phyloP scores from a whole-genome alignment of 2,113 vertebrate genomes.

The Daphoenositta chrysoptera region DNA sequence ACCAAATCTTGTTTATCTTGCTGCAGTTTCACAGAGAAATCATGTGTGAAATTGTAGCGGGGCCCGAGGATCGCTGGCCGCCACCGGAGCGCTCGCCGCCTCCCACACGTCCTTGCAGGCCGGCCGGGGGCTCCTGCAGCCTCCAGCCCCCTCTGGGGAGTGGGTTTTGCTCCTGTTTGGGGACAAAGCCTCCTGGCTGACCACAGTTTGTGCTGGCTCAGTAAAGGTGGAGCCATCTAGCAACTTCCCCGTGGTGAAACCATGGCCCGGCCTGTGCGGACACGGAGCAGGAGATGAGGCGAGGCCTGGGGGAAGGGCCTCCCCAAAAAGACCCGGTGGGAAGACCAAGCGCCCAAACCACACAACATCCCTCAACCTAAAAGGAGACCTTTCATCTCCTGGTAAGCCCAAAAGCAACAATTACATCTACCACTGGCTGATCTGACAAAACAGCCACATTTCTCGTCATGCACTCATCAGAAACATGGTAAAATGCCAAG shows the following conservation, averaged over 20 bases:
- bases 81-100: background rate
- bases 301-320: background rate
- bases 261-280: rapidly evolving
- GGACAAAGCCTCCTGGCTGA: background rate
- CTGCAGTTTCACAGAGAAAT: constrained; percentile 66
- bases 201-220: background rate
- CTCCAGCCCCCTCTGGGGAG: background rate
- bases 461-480: background rate
- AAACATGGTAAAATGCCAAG: background rate
- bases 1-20: constrained; percentile 75
- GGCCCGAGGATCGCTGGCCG: background rate
- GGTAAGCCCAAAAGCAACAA: background rate
- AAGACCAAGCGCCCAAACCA: background rate
- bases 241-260: background rate
- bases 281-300: rapidly evolving
- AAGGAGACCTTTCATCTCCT: background rate
- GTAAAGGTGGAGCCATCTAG: no score
- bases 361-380: background rate
- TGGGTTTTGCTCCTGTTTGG: background rate
- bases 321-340: background rate
- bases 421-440: background rate
- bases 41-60: constrained; percentile 75
- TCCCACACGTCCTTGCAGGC: rapidly evolving
- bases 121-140: background rate
- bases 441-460: background rate